phyloP scores from a whole-genome alignment of 2,797 vertebrate species.

The Sternotherus odoratus region DNA sequence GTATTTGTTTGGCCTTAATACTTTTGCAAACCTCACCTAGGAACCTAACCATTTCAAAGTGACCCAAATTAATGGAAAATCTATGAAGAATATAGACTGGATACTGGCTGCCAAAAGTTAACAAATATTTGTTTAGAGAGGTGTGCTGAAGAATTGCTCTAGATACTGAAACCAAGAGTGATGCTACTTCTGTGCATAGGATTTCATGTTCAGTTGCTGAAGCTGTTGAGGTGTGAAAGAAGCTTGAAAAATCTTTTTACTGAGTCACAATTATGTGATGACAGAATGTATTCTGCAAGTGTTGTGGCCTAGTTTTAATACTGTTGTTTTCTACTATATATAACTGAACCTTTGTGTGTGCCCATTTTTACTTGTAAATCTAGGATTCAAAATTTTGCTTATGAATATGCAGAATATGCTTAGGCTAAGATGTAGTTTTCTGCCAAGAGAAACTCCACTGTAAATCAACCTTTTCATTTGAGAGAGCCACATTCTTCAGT shows the following conservation, averaged over 20 bases:
- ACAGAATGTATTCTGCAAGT: not conserved
- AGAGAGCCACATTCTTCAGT: not conserved
- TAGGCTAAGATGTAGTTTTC: not conserved
- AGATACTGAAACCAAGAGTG: conserved; percentile 14
- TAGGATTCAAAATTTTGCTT: conserved; percentile 10
- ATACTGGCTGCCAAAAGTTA: conserved; percentile 10
- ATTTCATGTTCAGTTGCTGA: not conserved
- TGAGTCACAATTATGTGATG: conserved; percentile 11
- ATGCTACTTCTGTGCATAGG: conserved; percentile 4
- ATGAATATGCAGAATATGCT: not conserved
- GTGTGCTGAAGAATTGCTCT: conserved; percentile 38
- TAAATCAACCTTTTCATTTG: not conserved
- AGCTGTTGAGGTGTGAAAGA: not conserved
- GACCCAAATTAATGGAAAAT: conserved; percentile 35
- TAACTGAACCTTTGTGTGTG: not conserved
- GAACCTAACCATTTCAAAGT: not conserved
- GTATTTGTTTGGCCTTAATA: not conserved
- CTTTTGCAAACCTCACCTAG: not conserved
- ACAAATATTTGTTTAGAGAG: conserved; percentile 39
- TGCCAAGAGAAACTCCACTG: not conserved
- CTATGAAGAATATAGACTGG: conserved; percentile 37
- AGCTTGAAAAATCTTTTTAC: not conserved
- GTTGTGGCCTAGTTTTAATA: conserved; percentile 21
- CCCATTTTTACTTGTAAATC: not conserved
- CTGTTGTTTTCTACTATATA: not conserved